Evolutionary conservation across 2,113 vertebrate genomes (phyloP), one percentile per base, ranked within the genome.

Genomic region (Phoxinus phoxinus): DNA sequence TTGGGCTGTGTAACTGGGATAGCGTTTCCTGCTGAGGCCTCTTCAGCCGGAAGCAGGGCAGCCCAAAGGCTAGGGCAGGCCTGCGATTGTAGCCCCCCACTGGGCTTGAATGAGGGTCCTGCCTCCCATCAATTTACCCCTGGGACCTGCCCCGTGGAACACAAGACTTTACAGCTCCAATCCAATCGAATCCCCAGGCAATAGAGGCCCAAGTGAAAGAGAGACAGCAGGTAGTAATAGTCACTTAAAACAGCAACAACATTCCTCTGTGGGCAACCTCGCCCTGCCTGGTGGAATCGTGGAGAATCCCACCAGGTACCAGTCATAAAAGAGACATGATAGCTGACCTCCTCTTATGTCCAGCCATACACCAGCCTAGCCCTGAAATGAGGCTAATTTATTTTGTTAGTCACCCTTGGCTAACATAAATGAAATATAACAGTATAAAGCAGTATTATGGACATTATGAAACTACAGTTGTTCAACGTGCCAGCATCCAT

Each of bases 141-240:
- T 74, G 79, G 86, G 88, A 44, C 91, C 93, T 91, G 88, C 89
- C 92, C 92, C 92, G 86, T 90, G 90, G 92, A 94, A 93, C 93
- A 91, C 76, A 81, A 87, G 88, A 92, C 89, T 95, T 95, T 95
- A 95, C 91, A 90, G 93, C 94, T 92, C 91, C 94, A 94, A 95
- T 95, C 94, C 94, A 94, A 94, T 94, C 91, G 80, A 91, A 95
- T 95, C 95, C 94, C 94, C 95, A 92, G 95, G 95, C 95, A 94
- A 94, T 92, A 95, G 94, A 95, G 93, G 93, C 63, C 90, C 74
- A 86, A 88, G 84, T 94, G 92, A 95, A 95, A 88, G 92, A 91
- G 73, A 89, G 90, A 87, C 94, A 91, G 93, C 95, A 95, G 95
- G 94, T 94, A 95, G 94, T 95, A 95, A 95, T 95, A 92, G 93